phyloP scores from a whole-genome alignment of 2,888 invertebrate species.

The Syrphus vitripennis region DNA sequence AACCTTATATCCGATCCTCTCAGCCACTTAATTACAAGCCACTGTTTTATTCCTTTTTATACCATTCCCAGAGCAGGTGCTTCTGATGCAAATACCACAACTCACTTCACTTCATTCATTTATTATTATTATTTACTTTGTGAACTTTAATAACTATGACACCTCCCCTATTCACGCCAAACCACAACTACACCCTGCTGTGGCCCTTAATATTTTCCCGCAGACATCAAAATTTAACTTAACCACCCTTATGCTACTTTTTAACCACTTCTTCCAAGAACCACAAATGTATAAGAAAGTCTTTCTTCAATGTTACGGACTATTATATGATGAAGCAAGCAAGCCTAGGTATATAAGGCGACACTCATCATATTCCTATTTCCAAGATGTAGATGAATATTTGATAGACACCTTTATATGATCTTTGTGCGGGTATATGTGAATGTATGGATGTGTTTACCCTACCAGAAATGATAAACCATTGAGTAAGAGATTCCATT shows the following conservation, averaged over 20 bases:
- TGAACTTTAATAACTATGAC: slow-evolving; percentile 58
- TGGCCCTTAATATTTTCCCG: slow-evolving; percentile 20
- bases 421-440: slow-evolving; percentile 7
- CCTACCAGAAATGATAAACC: slow-evolving; percentile 21
- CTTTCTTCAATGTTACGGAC: slow-evolving; percentile 32
- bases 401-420: slow-evolving; percentile 64
- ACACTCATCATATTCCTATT: slow-evolving; percentile 5
- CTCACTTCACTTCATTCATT: slow-evolving; percentile 27
- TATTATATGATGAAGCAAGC: not conserved
- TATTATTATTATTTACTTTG: slow-evolving; percentile 63
- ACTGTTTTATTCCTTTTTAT: not conserved
- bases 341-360: not conserved
- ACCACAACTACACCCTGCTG: slow-evolving; percentile 9
- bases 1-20: not conserved
- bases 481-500: slow-evolving; percentile 8
- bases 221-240: not conserved
- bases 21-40: slow-evolving; percentile 13
- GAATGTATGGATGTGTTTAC: slow-evolving; percentile 2
- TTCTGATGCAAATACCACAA: slow-evolving; percentile 1
- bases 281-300: slow-evolving; percentile 4
- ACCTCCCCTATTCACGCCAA: slow-evolving; percentile 1
- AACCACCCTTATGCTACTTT: not conserved
- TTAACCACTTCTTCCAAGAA: not conserved
- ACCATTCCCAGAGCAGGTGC: slow-evolving; percentile 2
- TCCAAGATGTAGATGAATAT: slow-evolving; percentile 47